Base-by-base conservation (phyloP, 2,113 vertebrate genomes). In the Serilophus lunatus region DNA sequence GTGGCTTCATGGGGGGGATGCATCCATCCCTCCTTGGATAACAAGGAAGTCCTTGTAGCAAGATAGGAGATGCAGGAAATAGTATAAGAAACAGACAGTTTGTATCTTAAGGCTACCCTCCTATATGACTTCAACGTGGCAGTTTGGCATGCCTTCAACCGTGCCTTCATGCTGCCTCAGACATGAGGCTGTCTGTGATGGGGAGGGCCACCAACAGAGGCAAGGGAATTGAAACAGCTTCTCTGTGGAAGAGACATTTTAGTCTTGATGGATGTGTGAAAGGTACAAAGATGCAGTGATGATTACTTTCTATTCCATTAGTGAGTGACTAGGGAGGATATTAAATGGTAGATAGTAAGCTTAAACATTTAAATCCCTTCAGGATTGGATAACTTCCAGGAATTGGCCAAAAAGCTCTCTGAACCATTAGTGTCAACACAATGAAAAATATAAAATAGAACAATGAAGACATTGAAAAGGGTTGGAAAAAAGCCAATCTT, bases 271-370 rank as follows among this genome's bases (percentile, higher is more conserved):
- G 88, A 87, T 95, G 28, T 79, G 66, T 79, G 74, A 95, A 86
- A 92, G 31, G 54, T 84, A 61, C 64, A 68, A 82, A 82, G 74
- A 69, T 91, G 76, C 1, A 1, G 31, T 53, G 53, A 84, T 72
- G 60, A 95, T 85, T 93, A 89, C 84, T 60, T 93, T 87, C 56
- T 72, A 22, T 82, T 93, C 91, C 91, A 95, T 97, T 95, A 96
- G 85, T 22, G 49, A 92, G 61, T 76, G 65, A 79, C 74, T 95
- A 85, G 86, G 86, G 83, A 95, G 57, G 74, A 69, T 91, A 91
- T 91, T 93, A 89, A 92, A 72, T 82, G 83, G 74, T 82, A 87
- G 78, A 65, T 92, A 95, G 82, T 95, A 95, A 95, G 90, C 78
- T 87, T 93, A 54, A 88, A 81, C 53, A 56, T 86, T 90, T 89